phyloP scores from a whole-genome alignment of 2,113 vertebrate species.

The Otis tarda region DNA sequence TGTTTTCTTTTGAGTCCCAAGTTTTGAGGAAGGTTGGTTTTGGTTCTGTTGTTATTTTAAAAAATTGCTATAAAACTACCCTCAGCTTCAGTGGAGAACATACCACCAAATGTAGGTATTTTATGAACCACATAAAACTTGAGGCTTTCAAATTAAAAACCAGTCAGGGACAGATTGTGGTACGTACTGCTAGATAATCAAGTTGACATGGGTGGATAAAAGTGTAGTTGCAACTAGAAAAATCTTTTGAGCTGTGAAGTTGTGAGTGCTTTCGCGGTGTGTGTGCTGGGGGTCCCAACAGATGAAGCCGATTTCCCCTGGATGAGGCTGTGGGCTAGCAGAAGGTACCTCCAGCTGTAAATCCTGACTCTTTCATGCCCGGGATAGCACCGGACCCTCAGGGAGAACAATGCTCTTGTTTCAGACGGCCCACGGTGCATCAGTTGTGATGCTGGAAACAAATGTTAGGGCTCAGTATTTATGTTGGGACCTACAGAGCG shows the following conservation, averaged over 20 bases:
- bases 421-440: neutral
- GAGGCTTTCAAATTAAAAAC: neutral
- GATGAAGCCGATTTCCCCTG: neutral
- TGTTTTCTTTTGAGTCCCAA: neutral
- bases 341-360: neutral
- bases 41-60: neutral
- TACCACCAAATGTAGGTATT: neutral
- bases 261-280: fast-evolving
- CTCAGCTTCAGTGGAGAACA: neutral
- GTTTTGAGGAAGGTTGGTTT: neutral
- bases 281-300: neutral
- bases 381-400: neutral
- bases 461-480: neutral
- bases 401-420: neutral
- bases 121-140: neutral
- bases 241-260: neutral
- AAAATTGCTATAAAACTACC: neutral
- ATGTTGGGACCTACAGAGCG: neutral
- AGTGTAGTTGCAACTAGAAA: neutral
- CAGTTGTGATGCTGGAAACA: neutral
- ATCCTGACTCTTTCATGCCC: neutral
- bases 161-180: neutral
- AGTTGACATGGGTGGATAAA: neutral
- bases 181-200: neutral
- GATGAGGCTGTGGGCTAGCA: neutral